Conservation (phyloP, 2,797 vertebrate species). For the Pygocentrus nattereri region DNA sequence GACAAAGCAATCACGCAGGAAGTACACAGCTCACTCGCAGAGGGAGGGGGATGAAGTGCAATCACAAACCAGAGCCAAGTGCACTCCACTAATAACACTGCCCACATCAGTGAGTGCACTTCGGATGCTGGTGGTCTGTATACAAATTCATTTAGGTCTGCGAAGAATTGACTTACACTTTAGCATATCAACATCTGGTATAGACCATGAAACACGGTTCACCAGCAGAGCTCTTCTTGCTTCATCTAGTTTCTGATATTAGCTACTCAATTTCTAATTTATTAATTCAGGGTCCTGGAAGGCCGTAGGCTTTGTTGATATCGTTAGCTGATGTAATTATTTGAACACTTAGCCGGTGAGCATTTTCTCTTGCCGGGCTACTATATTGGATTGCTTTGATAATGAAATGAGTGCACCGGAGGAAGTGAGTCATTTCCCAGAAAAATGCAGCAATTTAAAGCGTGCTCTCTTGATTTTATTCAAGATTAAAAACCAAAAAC, state of each 20-base stretch:
- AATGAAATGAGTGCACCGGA: constrained; percentile 46
- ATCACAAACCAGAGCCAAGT: constrained; percentile 18
- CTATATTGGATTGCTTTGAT: constrained; percentile 46
- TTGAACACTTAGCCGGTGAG: constrained; percentile 47
- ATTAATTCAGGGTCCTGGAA: constrained; percentile 32
- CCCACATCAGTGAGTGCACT: background rate
- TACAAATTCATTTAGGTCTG: constrained; percentile 25
- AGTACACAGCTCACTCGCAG: constrained; percentile 20
- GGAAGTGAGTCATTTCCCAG: constrained; percentile 36
- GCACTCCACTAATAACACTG: constrained; percentile 23
- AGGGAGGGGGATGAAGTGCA: constrained; percentile 27
- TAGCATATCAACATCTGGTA: constrained; percentile 1
- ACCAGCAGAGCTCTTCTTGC: constrained; percentile 18
- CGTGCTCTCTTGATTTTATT: constrained; percentile 6
- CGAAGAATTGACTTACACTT: constrained; percentile 1
- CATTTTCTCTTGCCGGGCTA: constrained; percentile 42
- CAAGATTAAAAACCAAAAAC: background rate
- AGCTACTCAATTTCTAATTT: constrained; percentile 36
- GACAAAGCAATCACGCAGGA: constrained; percentile 51
- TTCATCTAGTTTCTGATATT: constrained; percentile 45
- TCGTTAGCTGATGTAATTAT: constrained; percentile 53
- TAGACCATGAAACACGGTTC: background rate
- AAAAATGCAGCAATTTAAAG: background rate
- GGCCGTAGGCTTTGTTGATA: constrained; percentile 44
- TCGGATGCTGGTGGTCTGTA: constrained; percentile 16